Evolutionary conservation across 2,113 vertebrate genomes (phyloP).

Genomic region (Dolichallabes microphthalmus): DNA sequence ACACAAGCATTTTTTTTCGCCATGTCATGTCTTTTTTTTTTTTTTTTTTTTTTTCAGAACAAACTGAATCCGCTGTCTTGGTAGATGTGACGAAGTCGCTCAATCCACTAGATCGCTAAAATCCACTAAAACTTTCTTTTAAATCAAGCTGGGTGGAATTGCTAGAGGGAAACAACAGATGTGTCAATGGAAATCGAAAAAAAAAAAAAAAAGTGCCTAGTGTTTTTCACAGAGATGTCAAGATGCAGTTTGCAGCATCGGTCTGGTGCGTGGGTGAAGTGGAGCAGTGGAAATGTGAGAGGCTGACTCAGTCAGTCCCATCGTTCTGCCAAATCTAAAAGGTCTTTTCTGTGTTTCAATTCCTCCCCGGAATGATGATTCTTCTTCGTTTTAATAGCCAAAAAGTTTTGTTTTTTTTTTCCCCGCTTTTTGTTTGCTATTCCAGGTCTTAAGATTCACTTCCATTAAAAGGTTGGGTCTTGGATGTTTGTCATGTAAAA

Average conservation of each 20-base stretch:
- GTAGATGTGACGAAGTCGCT: background rate
- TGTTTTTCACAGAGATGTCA: background rate
- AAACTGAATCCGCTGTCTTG: background rate
- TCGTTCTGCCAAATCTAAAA: conserved; percentile 24
- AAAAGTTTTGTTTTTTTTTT: background rate
- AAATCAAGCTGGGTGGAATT: background rate
- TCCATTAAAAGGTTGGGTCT: background rate
- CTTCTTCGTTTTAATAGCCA: background rate
- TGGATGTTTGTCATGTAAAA: background rate
- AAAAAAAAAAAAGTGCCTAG: background rate
- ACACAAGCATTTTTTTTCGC: background rate
- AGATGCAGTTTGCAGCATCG: background rate
- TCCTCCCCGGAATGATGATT: background rate
- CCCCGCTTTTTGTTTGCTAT: background rate
- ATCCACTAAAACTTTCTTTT: background rate
- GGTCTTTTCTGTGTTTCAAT: conserved; percentile 13
- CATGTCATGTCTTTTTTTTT: background rate
- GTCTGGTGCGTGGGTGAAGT: conserved; percentile 24
- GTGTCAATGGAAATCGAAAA: background rate
- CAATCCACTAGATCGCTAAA: too few species aligned
- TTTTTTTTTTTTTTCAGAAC: too few species aligned
- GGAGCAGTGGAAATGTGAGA: conserved; percentile 33
- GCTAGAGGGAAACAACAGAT: background rate
- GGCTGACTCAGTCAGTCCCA: conserved; percentile 37
- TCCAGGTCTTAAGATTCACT: background rate